Percentiles rank a stretch among this genome's conserved stretches.
These are phyloP conservation scores for Drosophila lacteicornis DNA, from an alignment of 1,140 invertebrate genomes.

Conservation along the genomic window DNA sequence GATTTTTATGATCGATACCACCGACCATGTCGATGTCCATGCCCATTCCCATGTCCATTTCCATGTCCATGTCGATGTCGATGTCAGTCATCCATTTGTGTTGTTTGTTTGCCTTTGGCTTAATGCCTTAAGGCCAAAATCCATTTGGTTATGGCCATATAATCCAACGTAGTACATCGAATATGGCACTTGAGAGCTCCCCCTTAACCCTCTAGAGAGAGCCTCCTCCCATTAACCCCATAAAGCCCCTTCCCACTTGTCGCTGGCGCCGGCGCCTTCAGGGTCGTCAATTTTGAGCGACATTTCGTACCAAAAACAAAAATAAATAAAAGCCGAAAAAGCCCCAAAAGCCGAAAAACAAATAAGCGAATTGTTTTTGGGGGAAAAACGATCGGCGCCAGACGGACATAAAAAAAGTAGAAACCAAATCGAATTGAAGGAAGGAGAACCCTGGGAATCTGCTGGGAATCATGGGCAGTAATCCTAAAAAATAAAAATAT, in stretches of 20 bases:
- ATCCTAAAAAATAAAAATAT: not conserved
- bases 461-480: too few relatives aligned
- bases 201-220: not conserved
- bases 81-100: conserved; percentile 20
- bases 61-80: conserved; percentile 3
- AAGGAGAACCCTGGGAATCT: conserved; percentile 23
- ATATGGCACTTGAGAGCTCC: conserved; percentile 43
- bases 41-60: conserved; percentile 3
- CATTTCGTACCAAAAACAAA: conserved; percentile 50
- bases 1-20: conserved; percentile 36
- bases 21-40: not conserved
- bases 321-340: not conserved
- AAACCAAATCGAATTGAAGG: conserved; percentile 4
- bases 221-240: not conserved
- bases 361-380: conserved; percentile 33
- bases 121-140: conserved; percentile 45
- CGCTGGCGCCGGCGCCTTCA: conserved; percentile 62
- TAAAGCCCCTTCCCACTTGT: conserved; percentile 47
- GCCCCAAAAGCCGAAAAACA: conserved; percentile 20
- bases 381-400: conserved; percentile 65
- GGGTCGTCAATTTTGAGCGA: conserved; percentile 67
- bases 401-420: conserved; percentile 66
- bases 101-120: not conserved
- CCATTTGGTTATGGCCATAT: conserved; percentile 41
- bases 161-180: conserved; percentile 22